Conservation (phyloP, 2,113 vertebrate species). For the Oostethus manadensis region DNA sequence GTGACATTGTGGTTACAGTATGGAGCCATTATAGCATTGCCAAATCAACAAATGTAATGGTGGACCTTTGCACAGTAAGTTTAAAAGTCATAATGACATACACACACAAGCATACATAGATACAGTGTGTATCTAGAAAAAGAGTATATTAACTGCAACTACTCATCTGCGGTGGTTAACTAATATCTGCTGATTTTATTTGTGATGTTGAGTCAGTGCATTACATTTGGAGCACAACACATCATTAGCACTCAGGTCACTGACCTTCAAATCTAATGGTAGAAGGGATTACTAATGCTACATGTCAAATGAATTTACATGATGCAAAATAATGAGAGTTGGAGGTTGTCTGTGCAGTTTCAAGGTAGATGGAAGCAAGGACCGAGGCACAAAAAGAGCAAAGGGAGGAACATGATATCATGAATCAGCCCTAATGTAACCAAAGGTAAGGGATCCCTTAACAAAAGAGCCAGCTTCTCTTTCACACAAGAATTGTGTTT, state of each 20-base stretch:
- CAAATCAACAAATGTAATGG: no score
- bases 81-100: no score
- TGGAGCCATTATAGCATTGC: no score
- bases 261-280: constrained; percentile 24
- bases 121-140: no score
- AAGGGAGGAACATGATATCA: background rate
- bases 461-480: background rate
- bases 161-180: background rate
- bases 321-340: background rate
- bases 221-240: constrained; percentile 4
- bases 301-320: constrained; percentile 17
- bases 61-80: no score
- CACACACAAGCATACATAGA: no score
- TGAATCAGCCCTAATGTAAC: constrained; percentile 10
- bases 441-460: background rate
- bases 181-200: constrained; percentile 23
- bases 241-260: constrained; percentile 7
- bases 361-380: constrained; percentile 1
- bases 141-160: background rate
- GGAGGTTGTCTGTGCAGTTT: background rate
- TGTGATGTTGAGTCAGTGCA: constrained; percentile 22
- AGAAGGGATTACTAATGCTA: constrained; percentile 23
- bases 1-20: no score
- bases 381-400: background rate
- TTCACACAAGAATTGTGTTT: constrained; percentile 2